Base-by-base conservation (phyloP, 2,113 vertebrate species). In the Eubucco bourcierii region DNA sequence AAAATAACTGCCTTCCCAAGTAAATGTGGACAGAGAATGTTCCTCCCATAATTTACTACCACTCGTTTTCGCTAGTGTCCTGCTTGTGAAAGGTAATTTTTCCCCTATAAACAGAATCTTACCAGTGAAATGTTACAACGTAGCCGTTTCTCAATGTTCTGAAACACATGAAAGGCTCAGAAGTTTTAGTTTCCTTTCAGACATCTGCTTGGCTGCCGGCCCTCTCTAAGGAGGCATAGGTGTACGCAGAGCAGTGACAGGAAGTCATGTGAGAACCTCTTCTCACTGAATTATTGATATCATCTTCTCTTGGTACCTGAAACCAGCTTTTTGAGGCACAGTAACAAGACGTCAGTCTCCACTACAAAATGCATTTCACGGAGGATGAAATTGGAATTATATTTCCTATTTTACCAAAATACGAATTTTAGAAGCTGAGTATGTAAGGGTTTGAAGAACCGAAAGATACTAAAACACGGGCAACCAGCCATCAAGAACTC, bases 41-140 rank as follows among this genome's bases (percentile, higher is more conserved):
- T 55, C 44, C 61, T 18, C 18, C 20, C 33, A 13, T 27, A 44
- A 61, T 44, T 53, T 6, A 27, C 64, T 19, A 1, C 50, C 8
- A 3, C 5, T 31, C 50, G 17, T 71, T 82, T 80, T 29, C 12
- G 41, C 21, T 44, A 15, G 28, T 1, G 3, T 11, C 19, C 52
- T 65, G 14, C 70, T 12, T 0, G 0, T 1, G 9, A 60, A 24
- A 0, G 8, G 33, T 25, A 56, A 5, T 12, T 56, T 67, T 27
- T 4, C 33, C 19, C 13, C 59, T 31, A 1, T 6, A 53, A 20
- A n/a, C 12, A 33, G 31, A 83, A 67, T 3, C 4, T 0, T 8
- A 56, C 67, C 11, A 17, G 5, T 14, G 41, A 46, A 33, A 25
- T 1, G 12, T 23, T 86, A 52, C 61, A 41, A 9, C 4, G 37